A percentile compares a stretch with the other conserved stretches of the same genome.
Evolutionary conservation across 2,888 invertebrate species (phyloP).

Genomic region (Epinotia demarniana): DNA sequence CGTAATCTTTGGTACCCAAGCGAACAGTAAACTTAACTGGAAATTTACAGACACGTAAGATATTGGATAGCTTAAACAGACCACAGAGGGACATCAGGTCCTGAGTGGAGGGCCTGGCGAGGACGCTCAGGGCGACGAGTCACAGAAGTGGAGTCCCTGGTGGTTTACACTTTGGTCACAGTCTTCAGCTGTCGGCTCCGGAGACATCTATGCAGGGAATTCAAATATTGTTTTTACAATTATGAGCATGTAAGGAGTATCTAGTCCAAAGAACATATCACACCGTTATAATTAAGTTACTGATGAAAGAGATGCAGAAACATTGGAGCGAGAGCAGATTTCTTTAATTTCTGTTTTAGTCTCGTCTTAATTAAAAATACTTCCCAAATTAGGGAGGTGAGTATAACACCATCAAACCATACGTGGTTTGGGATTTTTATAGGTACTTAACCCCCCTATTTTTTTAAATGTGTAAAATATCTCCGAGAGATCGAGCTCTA

Average conservation of each 20-base stretch:
- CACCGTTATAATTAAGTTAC: too few species aligned
- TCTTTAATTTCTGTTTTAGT: too few species aligned
- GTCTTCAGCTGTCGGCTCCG: conserved; percentile 74
- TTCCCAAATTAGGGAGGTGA: too few species aligned
- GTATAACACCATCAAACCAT: too few species aligned
- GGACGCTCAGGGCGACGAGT: conserved; percentile 45
- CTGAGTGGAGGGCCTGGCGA: conserved; percentile 41
- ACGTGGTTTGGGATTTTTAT: too few species aligned
- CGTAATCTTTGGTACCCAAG: conserved; percentile 50
- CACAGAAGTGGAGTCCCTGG: conserved; percentile 29
- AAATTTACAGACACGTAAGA: conserved; percentile 32
- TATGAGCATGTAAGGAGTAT: too few species aligned
- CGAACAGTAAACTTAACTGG: conserved; percentile 47
- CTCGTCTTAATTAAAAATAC: too few species aligned
- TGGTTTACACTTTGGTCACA: conserved; percentile 75
- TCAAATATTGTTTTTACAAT: neutral
- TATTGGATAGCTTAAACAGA: conserved; percentile 41
- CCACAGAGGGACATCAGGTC: conserved; percentile 42
- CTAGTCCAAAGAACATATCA: too few species aligned
- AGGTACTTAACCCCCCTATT: too few species aligned
- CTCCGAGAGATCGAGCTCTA: too few species aligned
- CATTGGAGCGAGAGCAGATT: too few species aligned
- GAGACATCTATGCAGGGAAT: conserved; percentile 64
- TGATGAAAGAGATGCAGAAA: neutral
- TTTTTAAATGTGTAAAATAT: too few species aligned